Evolutionary conservation across 1,140 invertebrate species (phyloP).

Genomic region (Drosophila azteca): DNA sequence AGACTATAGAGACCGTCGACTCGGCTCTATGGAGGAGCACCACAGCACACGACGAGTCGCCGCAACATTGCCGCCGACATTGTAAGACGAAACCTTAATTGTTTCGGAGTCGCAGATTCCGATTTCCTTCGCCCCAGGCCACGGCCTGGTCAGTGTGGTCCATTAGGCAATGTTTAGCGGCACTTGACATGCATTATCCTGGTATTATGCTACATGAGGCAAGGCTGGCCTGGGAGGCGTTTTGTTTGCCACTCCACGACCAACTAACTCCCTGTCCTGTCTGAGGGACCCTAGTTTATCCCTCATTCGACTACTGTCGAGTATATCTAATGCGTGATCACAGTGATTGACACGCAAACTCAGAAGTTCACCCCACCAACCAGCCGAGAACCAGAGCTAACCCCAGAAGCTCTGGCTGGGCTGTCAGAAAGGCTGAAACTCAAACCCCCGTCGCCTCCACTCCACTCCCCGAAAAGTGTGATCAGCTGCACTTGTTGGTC

Average conservation of each 20-base stretch:
- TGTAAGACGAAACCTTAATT: constrained; percentile 75
- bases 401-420: constrained; percentile 59
- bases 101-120: constrained; percentile 38
- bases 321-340: constrained; percentile 39
- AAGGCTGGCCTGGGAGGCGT: constrained; percentile 33
- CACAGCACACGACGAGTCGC: constrained; percentile 50
- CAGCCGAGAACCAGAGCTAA: not conserved
- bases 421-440: constrained; percentile 61
- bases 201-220: constrained; percentile 3
- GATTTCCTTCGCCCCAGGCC: constrained; percentile 10
- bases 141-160: constrained; percentile 71
- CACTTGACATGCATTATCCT: constrained; percentile 64
- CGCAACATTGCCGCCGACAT: constrained; percentile 70
- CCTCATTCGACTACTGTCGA: not conserved
- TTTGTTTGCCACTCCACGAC: constrained; percentile 61
- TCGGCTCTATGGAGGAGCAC: constrained; percentile 9
- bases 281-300: not conserved
- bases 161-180: constrained; percentile 68
- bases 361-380: constrained; percentile 14
- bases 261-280: constrained; percentile 46
- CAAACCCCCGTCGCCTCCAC: constrained; percentile 5
- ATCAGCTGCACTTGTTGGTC: constrained; percentile 76
- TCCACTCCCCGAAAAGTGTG: constrained; percentile 49
- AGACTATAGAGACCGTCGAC: not conserved
- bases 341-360: constrained; percentile 66